Evolutionary conservation across 1,140 invertebrate genomes (phyloP).

Genomic region (Temnothorax longispinosus): DNA sequence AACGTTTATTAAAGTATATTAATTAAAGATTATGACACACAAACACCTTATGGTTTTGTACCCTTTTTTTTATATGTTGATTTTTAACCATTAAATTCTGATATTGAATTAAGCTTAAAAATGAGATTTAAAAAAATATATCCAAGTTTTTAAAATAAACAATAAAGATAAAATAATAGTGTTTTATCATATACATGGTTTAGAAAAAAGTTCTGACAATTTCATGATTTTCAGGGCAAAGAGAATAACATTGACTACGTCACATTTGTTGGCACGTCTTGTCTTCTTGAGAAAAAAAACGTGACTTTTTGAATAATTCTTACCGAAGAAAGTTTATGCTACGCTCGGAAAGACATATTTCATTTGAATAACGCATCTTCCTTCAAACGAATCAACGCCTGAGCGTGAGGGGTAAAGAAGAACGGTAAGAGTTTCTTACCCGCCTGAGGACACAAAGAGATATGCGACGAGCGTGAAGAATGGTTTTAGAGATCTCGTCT

Average conservation of each 20-base stretch:
- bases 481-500: conserved; percentile 36
- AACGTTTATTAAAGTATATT: too few relatives aligned
- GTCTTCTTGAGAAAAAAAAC: background rate
- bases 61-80: too few relatives aligned
- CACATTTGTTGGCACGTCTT: background rate
- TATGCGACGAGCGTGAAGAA: conserved; percentile 11
- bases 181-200: background rate
- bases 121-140: background rate
- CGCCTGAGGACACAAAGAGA: conserved; percentile 29
- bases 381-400: conserved; percentile 53
- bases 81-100: too few relatives aligned
- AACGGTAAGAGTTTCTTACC: conserved; percentile 27
- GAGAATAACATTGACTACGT: background rate
- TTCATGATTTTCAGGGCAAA: background rate
- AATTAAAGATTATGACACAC: too few relatives aligned
- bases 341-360: conserved; percentile 12
- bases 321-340: background rate
- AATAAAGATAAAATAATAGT: background rate
- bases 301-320: conserved; percentile 26
- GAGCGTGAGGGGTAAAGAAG: conserved; percentile 1
- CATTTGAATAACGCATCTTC: conserved; percentile 49
- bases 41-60: too few relatives aligned
- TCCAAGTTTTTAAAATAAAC: background rate
- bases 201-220: background rate
- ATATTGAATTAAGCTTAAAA: background rate